Base-by-base conservation (phyloP, 2,888 invertebrate genomes). In the Diplolepis rosae region DNA sequence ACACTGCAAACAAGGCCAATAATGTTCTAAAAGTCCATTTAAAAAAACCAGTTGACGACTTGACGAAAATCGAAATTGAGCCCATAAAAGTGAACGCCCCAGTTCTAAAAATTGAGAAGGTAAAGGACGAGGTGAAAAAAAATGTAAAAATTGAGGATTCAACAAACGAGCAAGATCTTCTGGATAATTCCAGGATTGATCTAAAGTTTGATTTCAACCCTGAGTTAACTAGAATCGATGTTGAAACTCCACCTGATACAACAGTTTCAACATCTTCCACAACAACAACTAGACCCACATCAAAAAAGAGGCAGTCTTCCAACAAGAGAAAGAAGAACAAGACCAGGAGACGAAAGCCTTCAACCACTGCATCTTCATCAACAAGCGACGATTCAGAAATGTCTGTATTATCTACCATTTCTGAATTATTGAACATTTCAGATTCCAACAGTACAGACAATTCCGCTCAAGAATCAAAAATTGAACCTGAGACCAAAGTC, bases 271-370 rank as follows among this genome's bases (percentile, higher is more conserved):
- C 90, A 0, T 24, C 61, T 0, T 24, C 52, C 0, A 66, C 77
- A 89, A 90, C 87, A 82, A 90, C 76, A 89, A 86, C 90, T 15
- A 18, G n/a, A 6, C 4, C 61, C 2, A 39, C 61, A n/a, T 39
- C 61, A 2, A 61, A 28, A 90, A 90, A 77, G 90, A 90, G 67
- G 90, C 90, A 69, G 50, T 89, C 90, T n/a, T n/a, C n/a, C 35
- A 90, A 88, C 3, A 91, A 89, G 73, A 83, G 89, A 70, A 92
- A 92, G 87, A 88, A 87, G 79, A 88, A 87, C 73, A 92, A 92
- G 80, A 90, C 88, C 7, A 91, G 92, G 70, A 90, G 92, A 77
- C 91, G 92, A 1, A 92, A 92, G 80, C 92, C 91, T 0, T 81
- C 90, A 0, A 90, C 89, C 42, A 87, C 82, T 1, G 80, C 84